Conservation (phyloP, 2,797 vertebrate genomes). For the Eulemur coronatus region DNA sequence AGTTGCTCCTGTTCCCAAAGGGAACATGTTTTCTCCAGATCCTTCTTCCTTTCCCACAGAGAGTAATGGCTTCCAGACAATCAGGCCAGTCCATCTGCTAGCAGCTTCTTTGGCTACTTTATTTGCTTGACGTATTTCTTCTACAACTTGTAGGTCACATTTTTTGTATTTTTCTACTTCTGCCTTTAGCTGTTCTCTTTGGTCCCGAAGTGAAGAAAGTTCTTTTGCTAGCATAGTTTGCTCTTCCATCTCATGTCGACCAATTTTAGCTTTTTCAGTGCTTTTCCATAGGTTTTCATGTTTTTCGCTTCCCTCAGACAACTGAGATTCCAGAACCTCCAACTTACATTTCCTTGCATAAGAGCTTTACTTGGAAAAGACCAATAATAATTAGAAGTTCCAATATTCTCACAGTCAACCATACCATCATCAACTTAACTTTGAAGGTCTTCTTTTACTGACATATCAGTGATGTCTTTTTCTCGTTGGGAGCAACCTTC, state of each 20-base stretch:
- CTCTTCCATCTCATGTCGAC: constrained; percentile 81
- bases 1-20: not conserved
- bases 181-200: constrained; percentile 86
- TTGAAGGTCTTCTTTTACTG: constrained; percentile 97
- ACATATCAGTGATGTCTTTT: constrained; percentile 87
- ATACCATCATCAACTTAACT: constrained; percentile 97
- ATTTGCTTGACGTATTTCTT: constrained; percentile 89
- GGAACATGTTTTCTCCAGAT: not conserved
- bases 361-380: constrained; percentile 98
- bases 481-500: too few species aligned
- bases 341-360: constrained; percentile 90
- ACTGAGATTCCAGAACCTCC: constrained; percentile 91
- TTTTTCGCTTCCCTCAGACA: too few species aligned
- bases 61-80: constrained; percentile 39
- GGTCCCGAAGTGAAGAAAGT: constrained; percentile 86
- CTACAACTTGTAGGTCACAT: constrained; percentile 94
- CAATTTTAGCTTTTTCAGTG: too few species aligned
- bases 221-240: constrained; percentile 88
- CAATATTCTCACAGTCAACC: constrained; percentile 96
- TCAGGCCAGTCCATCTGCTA: not conserved
- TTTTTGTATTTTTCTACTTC: constrained; percentile 95
- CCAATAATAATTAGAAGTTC: constrained; percentile 99
- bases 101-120: too few species aligned
- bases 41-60: not conserved
- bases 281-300: too few species aligned